Evolutionary conservation across 2,113 vertebrate species (phyloP).

Genomic region (Amazona vittata): DNA sequence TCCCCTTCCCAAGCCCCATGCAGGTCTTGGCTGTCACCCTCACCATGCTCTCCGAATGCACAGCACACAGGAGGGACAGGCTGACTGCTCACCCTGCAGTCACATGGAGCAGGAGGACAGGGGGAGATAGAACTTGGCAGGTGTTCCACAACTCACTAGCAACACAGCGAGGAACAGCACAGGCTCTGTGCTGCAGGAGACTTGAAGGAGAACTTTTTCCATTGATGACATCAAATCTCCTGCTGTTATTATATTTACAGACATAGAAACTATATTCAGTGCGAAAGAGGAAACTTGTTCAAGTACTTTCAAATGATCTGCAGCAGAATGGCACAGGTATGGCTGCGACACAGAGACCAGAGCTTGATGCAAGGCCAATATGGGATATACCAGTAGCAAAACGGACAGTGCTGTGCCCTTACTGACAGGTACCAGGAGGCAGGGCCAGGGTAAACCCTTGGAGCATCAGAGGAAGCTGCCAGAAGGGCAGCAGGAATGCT

Average conservation of each 20-base stretch:
- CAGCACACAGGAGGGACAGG: neutral
- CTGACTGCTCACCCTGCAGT: too few species aligned
- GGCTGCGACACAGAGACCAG: neutral
- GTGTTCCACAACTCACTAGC: neutral
- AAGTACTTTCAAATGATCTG: neutral
- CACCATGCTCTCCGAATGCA: accelerated
- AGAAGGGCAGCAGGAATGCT: accelerated
- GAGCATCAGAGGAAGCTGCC: neutral
- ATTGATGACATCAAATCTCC: neutral
- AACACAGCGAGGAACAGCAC: neutral
- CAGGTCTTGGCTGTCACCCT: too few species aligned
- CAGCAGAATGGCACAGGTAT: neutral
- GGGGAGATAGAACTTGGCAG: neutral
- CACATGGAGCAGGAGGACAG: too few species aligned
- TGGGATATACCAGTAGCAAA: neutral
- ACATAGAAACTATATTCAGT: neutral
- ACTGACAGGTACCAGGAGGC: neutral
- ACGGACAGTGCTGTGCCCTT: neutral
- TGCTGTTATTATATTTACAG: neutral
- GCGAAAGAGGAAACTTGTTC: neutral
- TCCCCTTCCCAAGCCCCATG: too few species aligned
- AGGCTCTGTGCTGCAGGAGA: accelerated
- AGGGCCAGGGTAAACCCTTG: neutral
- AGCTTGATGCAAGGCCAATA: neutral
- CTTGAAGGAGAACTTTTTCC: neutral